Conservation (phyloP, 2,113 vertebrate species). For the Zapus hudsonius region DNA sequence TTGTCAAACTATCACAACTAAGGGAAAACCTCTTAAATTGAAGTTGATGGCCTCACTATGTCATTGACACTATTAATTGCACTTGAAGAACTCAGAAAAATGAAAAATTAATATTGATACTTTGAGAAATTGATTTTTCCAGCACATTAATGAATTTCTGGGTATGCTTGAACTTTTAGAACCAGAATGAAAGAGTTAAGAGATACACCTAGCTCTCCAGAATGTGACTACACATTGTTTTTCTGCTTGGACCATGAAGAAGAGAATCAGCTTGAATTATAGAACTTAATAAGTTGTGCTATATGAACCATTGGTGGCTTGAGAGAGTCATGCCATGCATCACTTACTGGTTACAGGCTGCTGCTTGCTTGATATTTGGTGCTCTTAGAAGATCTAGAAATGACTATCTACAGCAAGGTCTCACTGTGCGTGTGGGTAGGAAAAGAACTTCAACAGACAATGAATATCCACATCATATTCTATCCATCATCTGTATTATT, state of each 20-base stretch:
- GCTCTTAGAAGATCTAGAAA: background rate
- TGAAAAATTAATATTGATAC: background rate
- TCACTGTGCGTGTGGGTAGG: background rate
- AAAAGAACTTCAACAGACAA: no score
- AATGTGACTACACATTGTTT: background rate
- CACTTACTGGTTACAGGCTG: background rate
- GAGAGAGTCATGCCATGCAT: accelerated
- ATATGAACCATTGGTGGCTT: background rate
- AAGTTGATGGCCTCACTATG: background rate
- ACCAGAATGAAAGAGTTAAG: background rate
- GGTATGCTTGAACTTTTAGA: background rate
- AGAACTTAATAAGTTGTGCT: background rate
- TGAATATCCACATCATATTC: no score
- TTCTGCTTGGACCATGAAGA: background rate
- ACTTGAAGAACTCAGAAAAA: background rate
- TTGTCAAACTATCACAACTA: background rate
- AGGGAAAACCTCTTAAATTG: background rate
- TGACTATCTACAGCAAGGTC: background rate
- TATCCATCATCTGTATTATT: background rate
- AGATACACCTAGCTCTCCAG: background rate
- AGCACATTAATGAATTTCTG: background rate
- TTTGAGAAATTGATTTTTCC: background rate
- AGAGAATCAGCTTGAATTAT: background rate
- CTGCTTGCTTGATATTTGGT: background rate
- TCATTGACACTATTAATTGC: background rate